Conservation (phyloP, 1,140 invertebrate genomes). For the Calephelis nemesis region DNA sequence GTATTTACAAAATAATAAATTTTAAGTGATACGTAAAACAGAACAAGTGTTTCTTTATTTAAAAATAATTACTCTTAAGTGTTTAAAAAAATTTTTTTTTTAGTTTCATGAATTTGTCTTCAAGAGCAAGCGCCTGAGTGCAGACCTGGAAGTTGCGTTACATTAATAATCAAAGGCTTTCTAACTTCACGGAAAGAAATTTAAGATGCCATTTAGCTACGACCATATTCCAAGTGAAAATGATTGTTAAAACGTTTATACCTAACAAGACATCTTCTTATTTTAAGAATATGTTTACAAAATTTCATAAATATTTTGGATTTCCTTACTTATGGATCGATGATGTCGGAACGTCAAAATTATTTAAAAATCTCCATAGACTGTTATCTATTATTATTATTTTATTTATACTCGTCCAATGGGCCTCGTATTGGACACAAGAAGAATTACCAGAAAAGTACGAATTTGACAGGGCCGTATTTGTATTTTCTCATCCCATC, state of each 20-base stretch:
- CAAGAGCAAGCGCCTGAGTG: background rate
- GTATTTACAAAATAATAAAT: too few species aligned
- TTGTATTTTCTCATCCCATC: slow-evolving; percentile 15
- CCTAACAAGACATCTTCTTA: slow-evolving; percentile 5
- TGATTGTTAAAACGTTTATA: background rate
- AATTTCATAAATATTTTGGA: slow-evolving; percentile 9
- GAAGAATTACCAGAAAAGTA: background rate
- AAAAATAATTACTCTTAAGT: too few species aligned
- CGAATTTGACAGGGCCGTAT: slow-evolving; percentile 4
- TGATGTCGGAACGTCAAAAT: background rate
- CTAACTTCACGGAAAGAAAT: background rate
- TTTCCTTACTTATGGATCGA: background rate
- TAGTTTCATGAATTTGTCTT: background rate
- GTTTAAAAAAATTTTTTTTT: background rate
- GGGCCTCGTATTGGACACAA: slow-evolving; percentile 5
- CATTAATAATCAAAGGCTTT: background rate
- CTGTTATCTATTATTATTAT: background rate
- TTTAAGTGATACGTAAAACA: too few species aligned
- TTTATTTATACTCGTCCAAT: background rate
- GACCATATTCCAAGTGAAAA: too few species aligned
- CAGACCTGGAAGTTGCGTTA: background rate
- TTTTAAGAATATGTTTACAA: slow-evolving; percentile 3
- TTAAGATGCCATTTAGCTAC: too few species aligned
- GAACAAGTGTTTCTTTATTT: too few species aligned
- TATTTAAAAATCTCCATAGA: slow-evolving; percentile 3